Percentiles rank a stretch among this genome's conserved stretches.
phyloP scores from a whole-genome alignment of 2,113 vertebrate genomes.

The Strigops habroptila region DNA sequence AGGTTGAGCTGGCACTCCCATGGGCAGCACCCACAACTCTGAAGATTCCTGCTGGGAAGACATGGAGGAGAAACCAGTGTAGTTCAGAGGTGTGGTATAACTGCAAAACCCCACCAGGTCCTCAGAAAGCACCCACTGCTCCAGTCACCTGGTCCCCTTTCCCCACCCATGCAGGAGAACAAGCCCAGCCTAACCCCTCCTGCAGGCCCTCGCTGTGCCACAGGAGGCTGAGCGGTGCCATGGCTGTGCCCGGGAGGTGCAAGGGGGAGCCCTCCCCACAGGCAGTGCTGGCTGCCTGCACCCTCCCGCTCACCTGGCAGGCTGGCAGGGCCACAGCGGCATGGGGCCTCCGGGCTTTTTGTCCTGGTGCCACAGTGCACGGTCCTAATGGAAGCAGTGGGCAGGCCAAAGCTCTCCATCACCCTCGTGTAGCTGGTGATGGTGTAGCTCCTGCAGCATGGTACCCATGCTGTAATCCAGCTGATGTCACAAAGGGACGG shows the following conservation, averaged over 20 bases:
- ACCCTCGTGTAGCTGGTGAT: not conserved
- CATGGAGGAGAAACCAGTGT: not conserved
- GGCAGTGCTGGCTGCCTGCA: not conserved
- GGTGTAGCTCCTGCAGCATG: not conserved
- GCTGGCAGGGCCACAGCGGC: not conserved
- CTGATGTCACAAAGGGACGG: not conserved
- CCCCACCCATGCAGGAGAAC: not conserved
- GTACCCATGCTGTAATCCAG: not conserved
- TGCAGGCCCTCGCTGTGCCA: fast-evolving
- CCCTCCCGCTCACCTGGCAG: slow-evolving; percentile 1
- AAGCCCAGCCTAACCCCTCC: not conserved
- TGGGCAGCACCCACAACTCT: not conserved
- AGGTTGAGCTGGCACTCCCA: not conserved
- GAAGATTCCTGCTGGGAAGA: not conserved
- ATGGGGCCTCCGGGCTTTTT: not conserved
- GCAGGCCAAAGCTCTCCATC: slow-evolving; percentile 50
- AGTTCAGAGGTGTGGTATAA: not conserved
- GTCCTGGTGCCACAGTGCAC: not conserved
- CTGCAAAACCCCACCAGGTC: not conserved
- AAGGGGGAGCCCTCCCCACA: not conserved
- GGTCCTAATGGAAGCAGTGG: not conserved
- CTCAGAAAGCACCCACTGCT: not conserved
- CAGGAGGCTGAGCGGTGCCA: fast-evolving
- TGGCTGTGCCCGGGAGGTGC: fast-evolving
- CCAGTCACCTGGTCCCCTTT: not conserved